Conservation (phyloP, 2,888 invertebrate genomes). For the Sinohyriopsis cumingii region DNA sequence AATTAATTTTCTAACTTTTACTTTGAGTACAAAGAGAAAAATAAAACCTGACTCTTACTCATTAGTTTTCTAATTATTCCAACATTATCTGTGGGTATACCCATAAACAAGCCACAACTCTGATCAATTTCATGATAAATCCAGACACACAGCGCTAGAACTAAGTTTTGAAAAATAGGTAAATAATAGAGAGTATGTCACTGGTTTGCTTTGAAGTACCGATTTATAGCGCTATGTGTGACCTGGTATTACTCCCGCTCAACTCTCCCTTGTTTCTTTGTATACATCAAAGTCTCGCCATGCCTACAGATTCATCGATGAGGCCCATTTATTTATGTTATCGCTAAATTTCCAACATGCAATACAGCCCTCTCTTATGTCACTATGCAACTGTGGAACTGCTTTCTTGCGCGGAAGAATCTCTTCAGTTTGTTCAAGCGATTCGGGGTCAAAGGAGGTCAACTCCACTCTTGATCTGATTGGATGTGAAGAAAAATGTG, state of each 20-base stretch:
- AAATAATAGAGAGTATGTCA: constrained; percentile 50
- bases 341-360: constrained; percentile 44
- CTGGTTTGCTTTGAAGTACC: constrained; percentile 46
- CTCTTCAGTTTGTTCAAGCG: constrained; percentile 49
- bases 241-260: constrained; percentile 39
- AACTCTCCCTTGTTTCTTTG: constrained; percentile 39
- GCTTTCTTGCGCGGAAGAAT: constrained; percentile 58
- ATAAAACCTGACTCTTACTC: background rate
- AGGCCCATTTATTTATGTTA: constrained; percentile 54
- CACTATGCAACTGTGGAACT: constrained; percentile 56
- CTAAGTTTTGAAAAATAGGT: constrained; percentile 51
- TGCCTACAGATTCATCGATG: constrained; percentile 38
- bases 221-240: constrained; percentile 42
- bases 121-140: constrained; percentile 2
- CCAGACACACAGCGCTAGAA: constrained; percentile 9
- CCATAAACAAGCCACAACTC: background rate
- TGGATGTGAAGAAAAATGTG: constrained; percentile 59
- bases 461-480: constrained; percentile 54
- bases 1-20: constrained; percentile 23
- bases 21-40: background rate
- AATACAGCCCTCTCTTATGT: constrained; percentile 42
- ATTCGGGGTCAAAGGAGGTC: constrained; percentile 57
- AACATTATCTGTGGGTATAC: too few relatives aligned
- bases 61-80: background rate
- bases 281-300: constrained; percentile 25